Percentiles rank a stretch among this genome's conserved stretches.
Evolutionary conservation across 2,888 invertebrate species (phyloP).

Genomic region (Didymodactylos carnosus): DNA sequence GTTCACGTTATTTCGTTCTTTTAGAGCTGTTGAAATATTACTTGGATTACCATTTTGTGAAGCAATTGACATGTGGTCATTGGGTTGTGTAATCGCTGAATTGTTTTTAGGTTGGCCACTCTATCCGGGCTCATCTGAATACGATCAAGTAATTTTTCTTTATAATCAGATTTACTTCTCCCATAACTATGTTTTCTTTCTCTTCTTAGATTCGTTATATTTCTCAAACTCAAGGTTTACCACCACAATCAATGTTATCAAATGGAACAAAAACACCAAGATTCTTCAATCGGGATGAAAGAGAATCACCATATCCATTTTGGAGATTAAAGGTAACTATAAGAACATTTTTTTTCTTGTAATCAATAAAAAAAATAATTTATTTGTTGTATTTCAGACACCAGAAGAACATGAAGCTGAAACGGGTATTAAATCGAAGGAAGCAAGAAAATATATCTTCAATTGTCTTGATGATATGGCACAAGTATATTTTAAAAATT

Average conservation of each 20-base stretch:
- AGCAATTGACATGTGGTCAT: conserved; percentile 99
- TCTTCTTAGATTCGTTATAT: no score
- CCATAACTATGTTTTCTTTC: neutral
- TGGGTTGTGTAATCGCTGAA: conserved; percentile 97
- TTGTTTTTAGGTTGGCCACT: conserved; percentile 97
- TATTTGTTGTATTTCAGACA: conserved; percentile 45
- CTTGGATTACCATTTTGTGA: conserved; percentile 81
- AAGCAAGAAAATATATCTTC: conserved; percentile 96
- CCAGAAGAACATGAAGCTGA: conserved; percentile 8
- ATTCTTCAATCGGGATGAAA: conserved; percentile 89
- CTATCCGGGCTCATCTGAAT: conserved; percentile 95
- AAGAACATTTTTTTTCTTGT: no score
- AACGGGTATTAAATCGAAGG: conserved; percentile 68
- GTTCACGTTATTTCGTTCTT: no score
- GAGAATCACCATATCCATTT: conserved; percentile 34
- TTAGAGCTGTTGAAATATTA: conserved; percentile 39
- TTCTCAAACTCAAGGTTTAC: conserved; percentile 85
- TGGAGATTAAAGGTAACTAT: no score
- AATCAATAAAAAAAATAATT: conserved; percentile 43
- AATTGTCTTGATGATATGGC: conserved; percentile 90
- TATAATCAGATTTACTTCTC: conserved; percentile 16
- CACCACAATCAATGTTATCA: conserved; percentile 88
- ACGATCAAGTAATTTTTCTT: conserved; percentile 67
- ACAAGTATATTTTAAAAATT: conserved; percentile 15
- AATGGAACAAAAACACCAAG: conserved; percentile 92